A percentile compares a stretch with the other conserved stretches of the same genome.
These are phyloP conservation scores for Oxycera nigricornis DNA, from an alignment of 2,888 invertebrate genomes.

Conservation along the genomic window DNA sequence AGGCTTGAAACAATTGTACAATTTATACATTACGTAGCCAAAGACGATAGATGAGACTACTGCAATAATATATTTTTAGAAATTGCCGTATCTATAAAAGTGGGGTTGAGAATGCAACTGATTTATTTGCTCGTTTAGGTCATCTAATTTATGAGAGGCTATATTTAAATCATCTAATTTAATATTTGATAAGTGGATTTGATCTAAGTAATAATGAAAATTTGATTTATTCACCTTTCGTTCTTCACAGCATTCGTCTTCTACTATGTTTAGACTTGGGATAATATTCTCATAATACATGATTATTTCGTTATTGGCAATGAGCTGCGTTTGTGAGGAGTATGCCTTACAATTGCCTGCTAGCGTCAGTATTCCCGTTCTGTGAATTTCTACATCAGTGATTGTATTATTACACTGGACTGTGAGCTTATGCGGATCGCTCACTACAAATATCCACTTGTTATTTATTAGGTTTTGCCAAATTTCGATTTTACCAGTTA, in stretches of 20 bases:
- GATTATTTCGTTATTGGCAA: neutral
- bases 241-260: constrained; percentile 6
- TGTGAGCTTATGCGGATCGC: constrained; percentile 6
- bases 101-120: neutral
- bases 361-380: neutral
- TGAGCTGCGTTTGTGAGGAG: constrained; percentile 5
- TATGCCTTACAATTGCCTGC: constrained; percentile 1
- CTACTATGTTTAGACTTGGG: constrained; percentile 12
- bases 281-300: constrained; percentile 7
- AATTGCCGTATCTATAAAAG: neutral
- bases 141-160: constrained; percentile 17
- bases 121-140: constrained; percentile 1
- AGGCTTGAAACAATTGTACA: neutral
- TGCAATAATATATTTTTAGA: neutral
- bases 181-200: constrained; percentile 9
- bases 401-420: neutral
- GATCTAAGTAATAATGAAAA: neutral
- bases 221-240: neutral
- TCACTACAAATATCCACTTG: constrained; percentile 4
- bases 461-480: constrained; percentile 1
- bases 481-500: constrained; percentile 10
- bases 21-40: neutral
- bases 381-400: neutral
- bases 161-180: constrained; percentile 8
- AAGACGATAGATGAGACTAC: neutral